Base-by-base conservation (phyloP, 2,888 invertebrate genomes). In the Calameuta idolon region DNA sequence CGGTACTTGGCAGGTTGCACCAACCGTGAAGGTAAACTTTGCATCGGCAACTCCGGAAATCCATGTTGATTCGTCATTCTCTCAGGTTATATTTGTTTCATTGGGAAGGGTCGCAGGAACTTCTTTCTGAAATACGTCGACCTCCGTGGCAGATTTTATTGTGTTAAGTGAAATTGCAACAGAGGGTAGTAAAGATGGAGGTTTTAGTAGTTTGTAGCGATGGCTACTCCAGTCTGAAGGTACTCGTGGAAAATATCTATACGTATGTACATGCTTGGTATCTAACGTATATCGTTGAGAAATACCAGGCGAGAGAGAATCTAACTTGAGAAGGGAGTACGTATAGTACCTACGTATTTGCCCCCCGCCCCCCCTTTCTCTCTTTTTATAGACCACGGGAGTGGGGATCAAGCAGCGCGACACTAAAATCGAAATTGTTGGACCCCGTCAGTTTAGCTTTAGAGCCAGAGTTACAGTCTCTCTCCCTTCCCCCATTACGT, bases 141-240 rank as follows among this genome's bases (percentile, higher is more conserved):
- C 79, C 80, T 80, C 81, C 83, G 79, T 84, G 84, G 77, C 85
- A 86, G 87, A 87, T 90, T 90, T 90, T 89, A 89, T 89, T 87
- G 89, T 89, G 88, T 89, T 89, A 90, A 90, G 87, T 88, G 89
- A 89, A 90, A 90, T 90, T 89, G 90, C 89, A 87, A 88, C 86
- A 85, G 83, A 81, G 84, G 77, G 83, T 85, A 85, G 85, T 88
- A 89, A 89, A 90, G 86, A 85, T 83, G 82, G 83, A 82, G 85
- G 83, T 86, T 86, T 83, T 86, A 84, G 82, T 84, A 81, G 83
- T 79, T 77, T 74, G 74, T 34, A 76, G 79, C 75, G 77, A 79
- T 78, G 81, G 55, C 55, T 55, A 55, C 55, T 55, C 55, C 23
- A 23, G 23, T 55, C 2, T 55, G 5, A 55, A 23, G 23, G 9